These are phyloP conservation scores for Drosophila tani DNA, from an alignment of 1,140 invertebrate genomes.

Conservation along the genomic window DNA sequence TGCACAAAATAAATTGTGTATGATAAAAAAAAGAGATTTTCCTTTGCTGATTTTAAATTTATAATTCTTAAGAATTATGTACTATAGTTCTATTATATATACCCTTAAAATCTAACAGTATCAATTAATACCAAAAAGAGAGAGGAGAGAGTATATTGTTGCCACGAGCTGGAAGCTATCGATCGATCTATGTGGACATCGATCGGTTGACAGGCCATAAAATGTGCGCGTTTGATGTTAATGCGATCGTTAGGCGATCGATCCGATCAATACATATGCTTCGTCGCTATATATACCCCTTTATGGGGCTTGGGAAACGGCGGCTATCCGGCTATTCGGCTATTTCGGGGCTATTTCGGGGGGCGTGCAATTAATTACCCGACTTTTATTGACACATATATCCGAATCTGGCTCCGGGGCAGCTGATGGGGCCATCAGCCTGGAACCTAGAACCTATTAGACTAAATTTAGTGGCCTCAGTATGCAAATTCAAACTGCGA, in stretches of 20 bases:
- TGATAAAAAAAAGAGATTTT: background rate
- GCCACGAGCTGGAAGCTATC: conserved; percentile 34
- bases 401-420: conserved; percentile 15
- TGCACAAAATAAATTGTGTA: too few relatives aligned
- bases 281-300: conserved; percentile 1
- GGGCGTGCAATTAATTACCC: conserved; percentile 41
- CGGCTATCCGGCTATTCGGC: conserved; percentile 14
- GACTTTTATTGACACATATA: conserved; percentile 50
- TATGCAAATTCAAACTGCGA: conserved; percentile 67
- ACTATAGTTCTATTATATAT: too few relatives aligned
- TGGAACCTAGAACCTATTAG: conserved; percentile 56
- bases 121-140: conserved; percentile 1
- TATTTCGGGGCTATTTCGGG: conserved; percentile 24
- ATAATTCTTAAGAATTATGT: too few relatives aligned
- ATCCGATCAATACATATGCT: conserved; percentile 32
- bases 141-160: conserved; percentile 31
- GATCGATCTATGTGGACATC: conserved; percentile 39
- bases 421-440: conserved; percentile 20
- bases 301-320: conserved; percentile 34
- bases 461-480: conserved; percentile 63
- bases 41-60: background rate
- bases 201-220: conserved; percentile 61
- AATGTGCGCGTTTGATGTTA: conserved; percentile 71
- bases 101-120: background rate
- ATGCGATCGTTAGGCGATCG: conserved; percentile 56